Evolutionary conservation across 2,888 invertebrate genomes (phyloP), one percentile per base, ranked within the genome.

Genomic region (Acheta domesticus): DNA sequence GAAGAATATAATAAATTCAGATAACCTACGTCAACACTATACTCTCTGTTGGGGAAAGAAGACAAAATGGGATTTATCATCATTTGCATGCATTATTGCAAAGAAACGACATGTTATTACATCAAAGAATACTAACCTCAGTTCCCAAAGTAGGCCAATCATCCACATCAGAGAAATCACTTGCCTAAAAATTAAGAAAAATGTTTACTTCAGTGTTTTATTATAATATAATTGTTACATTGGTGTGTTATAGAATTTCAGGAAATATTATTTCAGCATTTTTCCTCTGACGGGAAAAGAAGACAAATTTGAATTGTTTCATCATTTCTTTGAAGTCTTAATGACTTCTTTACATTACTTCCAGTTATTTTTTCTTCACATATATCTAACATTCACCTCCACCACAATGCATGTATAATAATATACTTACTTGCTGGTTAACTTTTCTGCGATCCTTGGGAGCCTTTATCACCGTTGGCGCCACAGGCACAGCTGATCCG

Each of bases 101-200:
- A 36, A 36, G 8, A 8, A 36, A 8, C 1, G 3, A 23, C 2
- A 62, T 23, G 14, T 62, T n/a, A 14, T n/a, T 62, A 62, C 14
- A 62, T 62, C 62, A 62, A 62, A 75, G 8, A 73, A 78, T 12
- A 78, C 75, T 50, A 74, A 77, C 80, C 79, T 80, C 80, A 62
- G 79, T 90, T 83, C 94, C 94, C 83, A 97, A 89, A 83, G 96
- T 93, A 84, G 97, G 97, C 97, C 97, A 97, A 87, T 96, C 96
- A 83, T 94, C 93, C 84, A 94, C 94, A 88, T 96, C 95, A 83
- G 93, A 92, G 88, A 96, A 94, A 87, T 94, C 94, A 86, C 94
- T 94, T 83, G 94, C 94, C 95, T 96, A 90, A 11, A 88, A 88
- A 85, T 84, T 84, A 83, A 23, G 23, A 76, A 83, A 81, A 80